These are phyloP conservation scores for Alexandromys fortis DNA, from an alignment of 2,113 vertebrate species.

Conservation along the genomic window DNA sequence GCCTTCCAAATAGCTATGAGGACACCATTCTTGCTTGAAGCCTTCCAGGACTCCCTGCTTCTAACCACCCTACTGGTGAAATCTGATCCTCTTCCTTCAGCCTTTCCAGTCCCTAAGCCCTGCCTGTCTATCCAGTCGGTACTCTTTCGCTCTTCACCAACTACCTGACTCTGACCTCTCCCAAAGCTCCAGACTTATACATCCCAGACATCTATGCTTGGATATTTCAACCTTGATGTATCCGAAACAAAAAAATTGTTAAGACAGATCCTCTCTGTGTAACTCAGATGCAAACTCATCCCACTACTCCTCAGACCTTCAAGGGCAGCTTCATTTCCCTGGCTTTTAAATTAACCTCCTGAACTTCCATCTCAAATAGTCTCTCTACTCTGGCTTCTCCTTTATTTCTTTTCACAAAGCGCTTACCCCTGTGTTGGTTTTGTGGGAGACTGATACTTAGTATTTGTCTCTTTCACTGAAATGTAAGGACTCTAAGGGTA, in stretches of 20 bases:
- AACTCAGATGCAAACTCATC: too few relatives aligned
- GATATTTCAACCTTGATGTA: too few relatives aligned
- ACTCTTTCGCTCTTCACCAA: not conserved
- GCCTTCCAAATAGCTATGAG: not conserved
- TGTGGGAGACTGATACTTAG: not conserved
- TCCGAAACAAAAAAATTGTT: too few relatives aligned
- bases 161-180: not conserved
- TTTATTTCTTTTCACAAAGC: not conserved
- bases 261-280: too few relatives aligned
- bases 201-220: too few relatives aligned
- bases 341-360: constrained; percentile 27
- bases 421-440: not conserved
- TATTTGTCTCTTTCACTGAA: not conserved
- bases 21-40: not conserved
- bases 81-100: not conserved
- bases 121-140: not conserved
- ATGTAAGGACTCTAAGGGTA: not conserved
- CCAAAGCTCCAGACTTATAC: too few relatives aligned
- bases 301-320: not conserved
- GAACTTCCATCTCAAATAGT: not conserved
- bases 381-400: not conserved
- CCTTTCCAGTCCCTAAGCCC: not conserved
- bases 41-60: not conserved
- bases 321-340: not conserved
- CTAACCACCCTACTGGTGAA: not conserved